Conservation (phyloP, 1,140 invertebrate genomes). For the Drosophila prosaltans region DNA sequence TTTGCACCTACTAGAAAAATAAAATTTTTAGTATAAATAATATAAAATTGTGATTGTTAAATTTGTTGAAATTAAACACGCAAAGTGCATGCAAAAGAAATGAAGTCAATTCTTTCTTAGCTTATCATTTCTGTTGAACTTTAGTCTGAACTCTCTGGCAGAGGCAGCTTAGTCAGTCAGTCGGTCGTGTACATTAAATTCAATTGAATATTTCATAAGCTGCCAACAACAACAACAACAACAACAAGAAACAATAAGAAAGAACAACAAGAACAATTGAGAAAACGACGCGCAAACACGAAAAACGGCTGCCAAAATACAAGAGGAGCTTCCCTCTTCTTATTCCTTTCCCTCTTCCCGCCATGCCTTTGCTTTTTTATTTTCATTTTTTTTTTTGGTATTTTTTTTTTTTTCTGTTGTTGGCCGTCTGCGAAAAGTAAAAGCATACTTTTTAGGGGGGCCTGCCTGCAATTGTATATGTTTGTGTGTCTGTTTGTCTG, state of each 20-base stretch:
- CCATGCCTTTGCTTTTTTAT: too few species aligned
- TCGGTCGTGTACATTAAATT: constrained; percentile 66
- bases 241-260: constrained; percentile 28
- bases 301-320: constrained; percentile 53
- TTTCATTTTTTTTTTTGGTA: too few species aligned
- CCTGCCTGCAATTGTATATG: constrained; percentile 32
- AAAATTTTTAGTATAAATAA: background rate
- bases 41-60: background rate
- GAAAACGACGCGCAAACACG: constrained; percentile 44
- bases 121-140: constrained; percentile 14
- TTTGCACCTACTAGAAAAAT: constrained; percentile 7
- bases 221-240: constrained; percentile 52
- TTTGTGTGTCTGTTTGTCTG: background rate
- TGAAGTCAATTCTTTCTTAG: background rate
- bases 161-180: constrained; percentile 53
- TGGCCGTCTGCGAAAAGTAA: constrained; percentile 43
- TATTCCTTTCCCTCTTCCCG: too few species aligned
- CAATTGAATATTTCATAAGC: constrained; percentile 71
- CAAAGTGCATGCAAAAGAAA: constrained; percentile 8
- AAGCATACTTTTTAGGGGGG: constrained; percentile 50
- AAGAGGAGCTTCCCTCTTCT: constrained; percentile 14
- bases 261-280: constrained; percentile 17
- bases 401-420: background rate
- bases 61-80: background rate
- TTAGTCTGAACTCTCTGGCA: constrained; percentile 5